Evolutionary conservation across 30 jellyfish, hydroid and myxozoan genomes (phyloP).

Genomic region (Rhopilema esculentum): DNA sequence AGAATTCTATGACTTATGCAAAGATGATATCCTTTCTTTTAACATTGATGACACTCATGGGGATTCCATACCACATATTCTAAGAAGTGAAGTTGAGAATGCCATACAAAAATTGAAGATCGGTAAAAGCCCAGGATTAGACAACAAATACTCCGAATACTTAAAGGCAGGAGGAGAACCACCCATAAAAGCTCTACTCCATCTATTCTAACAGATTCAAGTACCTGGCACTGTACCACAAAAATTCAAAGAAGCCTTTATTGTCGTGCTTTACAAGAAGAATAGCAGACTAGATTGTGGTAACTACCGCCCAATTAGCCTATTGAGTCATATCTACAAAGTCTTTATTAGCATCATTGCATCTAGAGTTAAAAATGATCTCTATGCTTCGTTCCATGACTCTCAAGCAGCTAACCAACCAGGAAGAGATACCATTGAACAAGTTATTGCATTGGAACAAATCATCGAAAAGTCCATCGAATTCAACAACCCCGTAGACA

Average conservation of each 20-base stretch:
- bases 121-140: too few relatives aligned
- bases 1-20: slow-evolving; percentile 13
- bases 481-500: not conserved
- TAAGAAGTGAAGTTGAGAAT: too few relatives aligned
- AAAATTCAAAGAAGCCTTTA: slow-evolving; percentile 18
- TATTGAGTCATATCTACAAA: slow-evolving; percentile 1
- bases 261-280: slow-evolving; percentile 5
- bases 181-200: slow-evolving; percentile 13
- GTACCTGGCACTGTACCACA: not conserved
- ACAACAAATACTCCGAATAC: slow-evolving; percentile 11
- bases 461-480: not conserved
- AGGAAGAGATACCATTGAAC: slow-evolving; percentile 17
- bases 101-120: too few relatives aligned
- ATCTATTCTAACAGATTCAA: slow-evolving; percentile 19
- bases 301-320: not conserved
- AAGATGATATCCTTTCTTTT: too few relatives aligned
- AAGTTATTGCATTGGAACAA: not conserved
- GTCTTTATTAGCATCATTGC: slow-evolving; percentile 9
- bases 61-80: too few relatives aligned
- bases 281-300: slow-evolving; percentile 9
- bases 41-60: too few relatives aligned
- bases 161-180: slow-evolving; percentile 36
- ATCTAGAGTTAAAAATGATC: not conserved
- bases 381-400: not conserved
- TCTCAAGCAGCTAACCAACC: slow-evolving; percentile 21